These are phyloP conservation scores for Tapirus indicus DNA, from an alignment of 2,797 vertebrate genomes.

Conservation along the genomic window DNA sequence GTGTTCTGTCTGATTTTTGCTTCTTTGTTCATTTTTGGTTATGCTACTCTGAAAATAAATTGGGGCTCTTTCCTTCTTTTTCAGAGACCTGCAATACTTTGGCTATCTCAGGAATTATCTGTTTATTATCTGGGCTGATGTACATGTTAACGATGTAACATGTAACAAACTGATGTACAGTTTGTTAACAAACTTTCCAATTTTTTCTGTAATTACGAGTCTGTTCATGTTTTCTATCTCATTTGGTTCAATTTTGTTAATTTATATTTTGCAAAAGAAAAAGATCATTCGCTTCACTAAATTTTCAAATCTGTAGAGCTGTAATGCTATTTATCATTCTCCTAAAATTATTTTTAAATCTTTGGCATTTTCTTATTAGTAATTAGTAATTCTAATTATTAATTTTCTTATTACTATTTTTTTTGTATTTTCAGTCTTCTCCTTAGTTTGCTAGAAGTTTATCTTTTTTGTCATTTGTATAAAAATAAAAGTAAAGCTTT, in stretches of 20 bases:
- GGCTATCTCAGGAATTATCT: background rate
- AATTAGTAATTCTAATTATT: too few species aligned
- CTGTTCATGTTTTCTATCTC: background rate
- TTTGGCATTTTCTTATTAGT: background rate
- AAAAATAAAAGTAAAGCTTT: background rate
- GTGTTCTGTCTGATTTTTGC: background rate
- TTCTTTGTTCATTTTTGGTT: background rate
- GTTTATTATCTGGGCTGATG: background rate
- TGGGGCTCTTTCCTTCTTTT: background rate
- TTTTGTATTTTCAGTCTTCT: background rate
- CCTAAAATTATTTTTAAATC: background rate
- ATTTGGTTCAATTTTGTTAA: background rate
- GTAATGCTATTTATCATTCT: background rate
- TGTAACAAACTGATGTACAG: too few species aligned
- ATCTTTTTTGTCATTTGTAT: background rate
- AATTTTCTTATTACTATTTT: background rate
- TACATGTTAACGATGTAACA: too few species aligned
- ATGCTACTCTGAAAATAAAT: background rate
- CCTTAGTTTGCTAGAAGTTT: background rate
- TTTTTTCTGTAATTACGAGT: background rate
- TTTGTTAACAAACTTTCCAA: background rate
- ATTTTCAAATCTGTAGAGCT: background rate
- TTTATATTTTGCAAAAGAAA: conserved; percentile 13
- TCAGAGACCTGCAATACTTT: background rate
- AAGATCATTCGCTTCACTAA: background rate